Percentiles rank a stretch among this genome's conserved stretches.
Evolutionary conservation across 35 echinoderm and acorn worm genomes (phyloP).

Genomic region (Lytechinus variegatus): DNA sequence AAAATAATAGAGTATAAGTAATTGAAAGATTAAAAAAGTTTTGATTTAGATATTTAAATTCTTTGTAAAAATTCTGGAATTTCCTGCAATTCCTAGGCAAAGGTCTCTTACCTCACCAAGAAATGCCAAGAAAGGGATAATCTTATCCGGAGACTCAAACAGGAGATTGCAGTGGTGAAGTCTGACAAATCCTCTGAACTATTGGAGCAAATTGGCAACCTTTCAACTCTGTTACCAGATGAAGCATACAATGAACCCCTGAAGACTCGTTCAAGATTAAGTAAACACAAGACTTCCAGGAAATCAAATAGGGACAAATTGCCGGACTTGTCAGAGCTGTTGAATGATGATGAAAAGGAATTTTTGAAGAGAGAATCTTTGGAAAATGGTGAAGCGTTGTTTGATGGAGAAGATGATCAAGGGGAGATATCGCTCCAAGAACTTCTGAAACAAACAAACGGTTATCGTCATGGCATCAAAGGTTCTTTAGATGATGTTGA

Average conservation of each 20-base stretch:
- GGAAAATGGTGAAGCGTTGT: conserved; percentile 9
- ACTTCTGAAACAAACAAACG: conserved; percentile 26
- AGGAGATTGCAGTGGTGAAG: conserved; percentile 56
- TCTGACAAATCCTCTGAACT: conserved; percentile 63
- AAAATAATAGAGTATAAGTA: no score
- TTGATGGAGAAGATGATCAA: neutral
- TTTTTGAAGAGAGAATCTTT: conserved; percentile 35
- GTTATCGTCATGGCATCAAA: neutral
- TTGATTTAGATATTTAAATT: no score
- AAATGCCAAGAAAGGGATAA: conserved; percentile 79
- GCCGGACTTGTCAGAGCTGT: neutral
- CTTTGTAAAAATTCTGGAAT: no score
- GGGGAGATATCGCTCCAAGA: conserved; percentile 57
- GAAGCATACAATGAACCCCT: conserved; percentile 61
- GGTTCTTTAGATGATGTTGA: neutral
- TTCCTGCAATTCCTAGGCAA: conserved; percentile 60
- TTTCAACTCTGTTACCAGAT: conserved; percentile 47
- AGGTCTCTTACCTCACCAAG: conserved; percentile 73
- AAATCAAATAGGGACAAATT: neutral
- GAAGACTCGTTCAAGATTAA: neutral
- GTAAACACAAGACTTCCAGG: neutral
- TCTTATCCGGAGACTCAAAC: conserved; percentile 60
- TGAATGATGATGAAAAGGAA: neutral
- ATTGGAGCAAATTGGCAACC: conserved; percentile 64
- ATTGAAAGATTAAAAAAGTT: no score